Conservation (phyloP, 2,113 vertebrate genomes). For the Fulmarus glacialis region DNA sequence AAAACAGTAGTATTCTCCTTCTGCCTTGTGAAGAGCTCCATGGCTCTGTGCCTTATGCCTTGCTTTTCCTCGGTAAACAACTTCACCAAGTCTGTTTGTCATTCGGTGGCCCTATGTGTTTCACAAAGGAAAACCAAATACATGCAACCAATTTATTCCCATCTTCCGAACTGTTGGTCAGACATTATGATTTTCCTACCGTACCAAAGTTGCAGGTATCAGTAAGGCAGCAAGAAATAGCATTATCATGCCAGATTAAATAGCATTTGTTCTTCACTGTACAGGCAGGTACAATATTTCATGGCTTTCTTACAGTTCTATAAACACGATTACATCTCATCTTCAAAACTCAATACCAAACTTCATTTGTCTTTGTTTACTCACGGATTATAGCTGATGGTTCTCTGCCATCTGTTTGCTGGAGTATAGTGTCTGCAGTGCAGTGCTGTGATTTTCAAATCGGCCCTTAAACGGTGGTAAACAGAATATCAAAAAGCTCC, state of each 20-base stretch:
- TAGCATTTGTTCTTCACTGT: not conserved
- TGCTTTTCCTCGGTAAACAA: not conserved
- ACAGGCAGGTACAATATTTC: not conserved
- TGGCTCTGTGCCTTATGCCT: not conserved
- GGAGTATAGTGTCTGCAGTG: not conserved
- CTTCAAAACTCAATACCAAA: not conserved
- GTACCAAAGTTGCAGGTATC: not conserved
- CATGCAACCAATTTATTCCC: not conserved
- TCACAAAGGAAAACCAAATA: not conserved
- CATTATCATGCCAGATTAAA: not conserved
- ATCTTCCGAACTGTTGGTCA: not conserved
- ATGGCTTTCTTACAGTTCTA: not conserved
- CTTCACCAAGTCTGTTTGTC: not conserved
- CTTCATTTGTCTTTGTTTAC: constrained; percentile 4
- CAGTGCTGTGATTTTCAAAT: not conserved
- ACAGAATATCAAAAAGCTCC: not conserved
- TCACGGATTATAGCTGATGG: not conserved
- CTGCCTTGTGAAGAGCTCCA: not conserved
- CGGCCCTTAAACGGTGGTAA: not conserved
- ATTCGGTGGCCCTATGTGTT: not conserved
- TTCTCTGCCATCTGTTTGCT: not conserved
- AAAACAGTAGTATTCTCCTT: not conserved
- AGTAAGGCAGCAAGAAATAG: not conserved
- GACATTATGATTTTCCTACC: not conserved
- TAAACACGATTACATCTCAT: not conserved